These are phyloP conservation scores for Laodelphax striatellus DNA, from an alignment of 1,140 invertebrate species.

Conservation along the genomic window DNA sequence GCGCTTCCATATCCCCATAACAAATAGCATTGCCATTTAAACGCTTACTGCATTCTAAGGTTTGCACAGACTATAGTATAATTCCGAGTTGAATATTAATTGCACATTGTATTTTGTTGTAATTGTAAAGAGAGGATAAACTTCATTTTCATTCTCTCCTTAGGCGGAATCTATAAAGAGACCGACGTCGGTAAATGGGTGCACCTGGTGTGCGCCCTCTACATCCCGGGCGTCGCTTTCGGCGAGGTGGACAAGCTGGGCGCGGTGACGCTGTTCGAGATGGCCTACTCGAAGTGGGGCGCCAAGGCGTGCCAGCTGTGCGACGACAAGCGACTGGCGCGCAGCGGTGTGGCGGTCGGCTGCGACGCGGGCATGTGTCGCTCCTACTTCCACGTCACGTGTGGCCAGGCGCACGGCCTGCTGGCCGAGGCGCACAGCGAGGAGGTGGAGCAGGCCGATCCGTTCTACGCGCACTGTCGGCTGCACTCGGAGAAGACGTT, in stretches of 20 bases:
- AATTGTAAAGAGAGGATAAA: too few species aligned
- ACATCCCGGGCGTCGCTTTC: slow-evolving; percentile 94
- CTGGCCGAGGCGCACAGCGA: slow-evolving; percentile 87
- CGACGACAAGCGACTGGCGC: slow-evolving; percentile 69
- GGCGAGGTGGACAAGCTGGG: slow-evolving; percentile 82
- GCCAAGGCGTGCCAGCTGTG: slow-evolving; percentile 73
- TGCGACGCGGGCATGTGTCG: slow-evolving; percentile 98
- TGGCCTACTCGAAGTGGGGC: slow-evolving; percentile 91
- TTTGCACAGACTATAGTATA: too few species aligned
- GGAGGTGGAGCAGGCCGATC: slow-evolving; percentile 89
- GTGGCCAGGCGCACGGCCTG: slow-evolving; percentile 85
- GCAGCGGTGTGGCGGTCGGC: slow-evolving; percentile 88
- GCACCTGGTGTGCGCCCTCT: slow-evolving; percentile 91
- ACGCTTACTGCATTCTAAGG: too few species aligned
- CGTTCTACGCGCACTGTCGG: slow-evolving; percentile 94
- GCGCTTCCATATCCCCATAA: too few species aligned
- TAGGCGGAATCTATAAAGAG: slow-evolving; percentile 90
- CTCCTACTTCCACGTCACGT: slow-evolving; percentile 95
- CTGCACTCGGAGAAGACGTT: slow-evolving; percentile 76
- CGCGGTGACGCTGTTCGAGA: slow-evolving; percentile 85
- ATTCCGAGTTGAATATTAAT: too few species aligned
- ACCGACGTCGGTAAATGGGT: slow-evolving; percentile 96
- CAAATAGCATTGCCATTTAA: too few species aligned
- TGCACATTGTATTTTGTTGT: too few species aligned
- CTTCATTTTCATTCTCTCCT: background rate